Evolutionary conservation across 2,113 vertebrate species (phyloP), one percentile per base, ranked within the genome.

Genomic region (Malaclemys terrapin): DNA sequence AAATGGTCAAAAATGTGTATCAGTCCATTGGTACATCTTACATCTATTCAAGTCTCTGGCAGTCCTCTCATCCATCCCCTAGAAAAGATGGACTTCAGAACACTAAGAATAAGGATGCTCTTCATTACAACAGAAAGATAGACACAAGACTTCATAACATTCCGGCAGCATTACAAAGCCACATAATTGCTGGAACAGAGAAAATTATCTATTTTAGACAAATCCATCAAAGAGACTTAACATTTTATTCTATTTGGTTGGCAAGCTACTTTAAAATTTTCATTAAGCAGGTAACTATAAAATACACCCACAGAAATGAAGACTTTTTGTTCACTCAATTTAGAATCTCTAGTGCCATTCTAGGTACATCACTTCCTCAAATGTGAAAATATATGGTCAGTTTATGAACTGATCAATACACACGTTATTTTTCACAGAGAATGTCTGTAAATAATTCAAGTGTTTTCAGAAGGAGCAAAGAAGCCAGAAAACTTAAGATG

Each of bases 21-120:
- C 45, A 45, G 45, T 45, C 45, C 45, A 45, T 45, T 45, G 45
- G 6, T 45, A 45, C 45, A 45, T 45, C 45, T 45, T 45, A 16
- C 0, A 2, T 31, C 13, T 3, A 7, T 11, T 81, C 31, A 82
- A 47, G 42, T 4, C 42, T 45, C 14, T 16, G 86, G n/a, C 27
- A 75, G 0, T 6, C 19, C 42, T 76, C 54, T 62, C 1, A 42
- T 87, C 52, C 85, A 89, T 42, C 65, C 75, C 82, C 45, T 27
- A 31, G 57, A 92, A 35, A 35, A 16, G 10, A 49, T 82, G 84
- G 85, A 54, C 8, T 89, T 85, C 80, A 38, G 14, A 87, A 52
- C 72, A 89, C 72, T 85, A 76, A 9, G 29, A 38, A 24, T 42
- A 75, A 75, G 20, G n/a, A 42, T 75, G n/a, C 17, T 42, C 20